Percentiles rank a stretch among this genome's conserved stretches.
Evolutionary conservation across 2,113 vertebrate genomes (phyloP).

Genomic region (Notarius lentiginosus): DNA sequence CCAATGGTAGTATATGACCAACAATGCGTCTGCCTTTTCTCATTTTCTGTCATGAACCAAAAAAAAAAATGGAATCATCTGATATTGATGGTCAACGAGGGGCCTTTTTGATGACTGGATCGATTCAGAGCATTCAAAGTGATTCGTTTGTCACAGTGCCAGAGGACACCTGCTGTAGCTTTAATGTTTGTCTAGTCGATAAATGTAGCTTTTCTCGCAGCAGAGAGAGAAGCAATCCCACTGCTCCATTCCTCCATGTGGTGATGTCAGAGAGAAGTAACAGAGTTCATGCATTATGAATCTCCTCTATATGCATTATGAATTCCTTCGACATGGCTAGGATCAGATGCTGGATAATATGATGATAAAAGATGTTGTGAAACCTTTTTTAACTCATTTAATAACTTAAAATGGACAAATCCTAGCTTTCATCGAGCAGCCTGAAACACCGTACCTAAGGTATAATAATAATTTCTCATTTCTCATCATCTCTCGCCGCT

Average conservation of each 20-base stretch:
- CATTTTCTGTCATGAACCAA: slow-evolving; percentile 34
- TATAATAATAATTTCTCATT: not conserved
- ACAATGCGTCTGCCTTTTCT: not conserved
- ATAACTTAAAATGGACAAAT: not conserved
- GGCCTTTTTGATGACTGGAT: slow-evolving; percentile 41
- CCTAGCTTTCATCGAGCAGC: not conserved
- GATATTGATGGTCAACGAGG: slow-evolving; percentile 50
- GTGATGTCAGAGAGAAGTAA: slow-evolving; percentile 5
- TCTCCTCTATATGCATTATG: slow-evolving; percentile 25
- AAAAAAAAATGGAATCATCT: slow-evolving; percentile 15
- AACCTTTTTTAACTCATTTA: not conserved
- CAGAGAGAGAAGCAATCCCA: slow-evolving; percentile 59
- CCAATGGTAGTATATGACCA: not conserved
- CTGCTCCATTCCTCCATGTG: slow-evolving; percentile 47
- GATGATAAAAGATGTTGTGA: not conserved
- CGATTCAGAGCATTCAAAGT: slow-evolving; percentile 41
- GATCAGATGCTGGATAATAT: not conserved
- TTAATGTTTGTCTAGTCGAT: slow-evolving; percentile 85
- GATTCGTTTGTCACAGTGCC: slow-evolving; percentile 42
- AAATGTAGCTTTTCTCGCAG: slow-evolving; percentile 59
- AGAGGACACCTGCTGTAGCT: slow-evolving; percentile 81
- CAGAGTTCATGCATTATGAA: slow-evolving; percentile 11
- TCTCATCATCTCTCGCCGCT: no score
- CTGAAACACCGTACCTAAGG: not conserved
- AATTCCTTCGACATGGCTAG: slow-evolving; percentile 2